Conservation (phyloP, 2,888 invertebrate species). For the Oscheius sp. region DNA sequence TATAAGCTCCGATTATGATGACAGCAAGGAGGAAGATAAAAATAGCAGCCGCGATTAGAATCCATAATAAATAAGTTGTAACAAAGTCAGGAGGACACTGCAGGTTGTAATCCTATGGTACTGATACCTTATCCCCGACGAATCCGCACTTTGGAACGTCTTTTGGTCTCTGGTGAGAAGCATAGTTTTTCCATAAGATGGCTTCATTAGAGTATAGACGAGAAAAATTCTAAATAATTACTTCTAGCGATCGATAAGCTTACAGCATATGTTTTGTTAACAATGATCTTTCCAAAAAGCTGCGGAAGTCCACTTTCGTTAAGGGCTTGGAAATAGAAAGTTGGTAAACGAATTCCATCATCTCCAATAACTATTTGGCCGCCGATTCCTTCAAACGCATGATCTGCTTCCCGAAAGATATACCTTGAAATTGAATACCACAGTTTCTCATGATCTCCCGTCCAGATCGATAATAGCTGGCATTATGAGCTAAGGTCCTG, state of each 20-base stretch:
- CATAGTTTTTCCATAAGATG: conserved; percentile 38
- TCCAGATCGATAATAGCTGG: conserved; percentile 10
- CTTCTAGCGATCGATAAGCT: background rate
- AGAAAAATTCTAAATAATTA: conserved; percentile 40
- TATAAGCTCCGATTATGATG: conserved; percentile 30
- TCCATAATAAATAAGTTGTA: conserved; percentile 43
- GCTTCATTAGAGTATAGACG: conserved; percentile 30
- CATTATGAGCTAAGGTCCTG: conserved; percentile 37
- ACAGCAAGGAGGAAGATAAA: conserved; percentile 33
- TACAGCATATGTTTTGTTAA: conserved; percentile 12
- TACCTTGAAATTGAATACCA: conserved; percentile 27
- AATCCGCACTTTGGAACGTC: conserved; percentile 44
- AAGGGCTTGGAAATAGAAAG: conserved; percentile 32
- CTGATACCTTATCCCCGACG: conserved; percentile 28
- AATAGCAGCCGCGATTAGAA: conserved; percentile 39
- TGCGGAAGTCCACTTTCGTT: conserved; percentile 15
- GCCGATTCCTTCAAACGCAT: conserved; percentile 34
- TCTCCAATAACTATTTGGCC: conserved; percentile 35
- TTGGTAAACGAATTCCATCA: conserved; percentile 36
- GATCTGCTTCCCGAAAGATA: background rate
- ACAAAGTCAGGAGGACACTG: conserved; percentile 43
- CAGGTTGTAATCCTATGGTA: background rate
- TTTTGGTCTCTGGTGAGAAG: conserved; percentile 29
- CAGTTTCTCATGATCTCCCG: conserved; percentile 8
- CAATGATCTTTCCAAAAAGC: conserved; percentile 9